These are phyloP conservation scores for Mormyrus iriodes DNA, from an alignment of 2,113 vertebrate species.

Conservation along the genomic window DNA sequence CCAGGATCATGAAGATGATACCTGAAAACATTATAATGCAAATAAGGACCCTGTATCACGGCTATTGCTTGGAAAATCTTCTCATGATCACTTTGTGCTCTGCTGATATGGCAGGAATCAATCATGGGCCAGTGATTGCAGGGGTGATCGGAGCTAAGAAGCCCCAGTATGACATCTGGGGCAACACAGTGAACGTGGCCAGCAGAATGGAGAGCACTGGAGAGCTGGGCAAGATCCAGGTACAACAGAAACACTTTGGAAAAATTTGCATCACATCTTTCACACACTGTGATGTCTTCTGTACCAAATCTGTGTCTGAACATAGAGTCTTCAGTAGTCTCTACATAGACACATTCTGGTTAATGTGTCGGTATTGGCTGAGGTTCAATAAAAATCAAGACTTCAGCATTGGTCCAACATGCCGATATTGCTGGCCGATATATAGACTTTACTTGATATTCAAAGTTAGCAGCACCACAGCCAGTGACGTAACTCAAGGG, in stretches of 20 bases:
- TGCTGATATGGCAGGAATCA: conserved; percentile 70
- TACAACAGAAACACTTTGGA: conserved; percentile 33
- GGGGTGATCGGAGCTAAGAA: conserved; percentile 95
- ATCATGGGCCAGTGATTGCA: conserved; percentile 90
- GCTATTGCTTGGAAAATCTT: background rate
- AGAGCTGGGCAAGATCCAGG: conserved; percentile 94
- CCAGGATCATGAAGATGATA: background rate
- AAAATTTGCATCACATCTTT: background rate
- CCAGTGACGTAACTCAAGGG: background rate
- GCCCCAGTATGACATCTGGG: conserved; percentile 98
- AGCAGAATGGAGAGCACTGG: conserved; percentile 96
- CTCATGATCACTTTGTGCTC: background rate
- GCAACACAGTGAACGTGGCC: conserved; percentile 93
- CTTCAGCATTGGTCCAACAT: background rate
- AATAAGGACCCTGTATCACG: background rate
- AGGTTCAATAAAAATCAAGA: background rate
- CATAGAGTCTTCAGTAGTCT: background rate
- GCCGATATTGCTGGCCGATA: background rate
- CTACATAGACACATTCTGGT: background rate
- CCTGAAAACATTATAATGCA: background rate
- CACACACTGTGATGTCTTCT: background rate
- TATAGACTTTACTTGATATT: background rate
- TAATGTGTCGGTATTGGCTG: background rate
- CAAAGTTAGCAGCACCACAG: background rate
- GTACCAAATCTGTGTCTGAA: background rate